Evolutionary conservation across 2,113 vertebrate genomes (phyloP).

Genomic region (Vombatus ursinus): DNA sequence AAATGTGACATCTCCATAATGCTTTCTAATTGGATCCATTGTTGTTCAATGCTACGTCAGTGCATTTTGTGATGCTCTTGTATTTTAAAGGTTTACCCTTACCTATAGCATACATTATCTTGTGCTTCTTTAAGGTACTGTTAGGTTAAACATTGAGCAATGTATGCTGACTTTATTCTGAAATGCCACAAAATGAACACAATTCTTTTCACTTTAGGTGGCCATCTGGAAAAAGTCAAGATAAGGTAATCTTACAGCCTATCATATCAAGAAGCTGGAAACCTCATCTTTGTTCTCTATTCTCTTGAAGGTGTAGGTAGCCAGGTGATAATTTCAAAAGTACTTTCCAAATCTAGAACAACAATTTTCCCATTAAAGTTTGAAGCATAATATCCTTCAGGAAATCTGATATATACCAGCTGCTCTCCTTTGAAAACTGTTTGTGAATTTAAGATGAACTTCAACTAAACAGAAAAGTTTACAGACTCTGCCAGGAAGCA

Average conservation of each 20-base stretch:
- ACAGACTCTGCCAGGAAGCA: neutral
- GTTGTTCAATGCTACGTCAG: neutral
- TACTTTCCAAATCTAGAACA: neutral
- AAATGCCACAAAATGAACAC: neutral
- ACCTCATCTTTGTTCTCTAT: neutral
- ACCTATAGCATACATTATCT: neutral
- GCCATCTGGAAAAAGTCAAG: neutral
- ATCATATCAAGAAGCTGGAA: rapidly evolving
- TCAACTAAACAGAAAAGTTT: neutral
- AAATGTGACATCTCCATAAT: neutral
- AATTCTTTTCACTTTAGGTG: neutral
- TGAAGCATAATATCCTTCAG: neutral
- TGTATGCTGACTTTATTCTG: neutral
- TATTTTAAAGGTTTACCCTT: neutral
- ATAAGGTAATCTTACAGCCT: neutral
- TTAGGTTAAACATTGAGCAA: conserved; percentile 4
- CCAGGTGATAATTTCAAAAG: neutral
- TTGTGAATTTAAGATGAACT: neutral
- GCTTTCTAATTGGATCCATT: neutral
- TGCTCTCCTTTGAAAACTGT: neutral
- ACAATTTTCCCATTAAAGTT: neutral
- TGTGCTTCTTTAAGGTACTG: neutral
- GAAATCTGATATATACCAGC: neutral
- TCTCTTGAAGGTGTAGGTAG: neutral
- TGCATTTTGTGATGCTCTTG: conserved; percentile 21